A percentile compares a stretch with the other conserved stretches of the same genome.
These are phyloP conservation scores for Varanus salvator DNA, from an alignment of 2,113 vertebrate genomes.

Conservation along the genomic window DNA sequence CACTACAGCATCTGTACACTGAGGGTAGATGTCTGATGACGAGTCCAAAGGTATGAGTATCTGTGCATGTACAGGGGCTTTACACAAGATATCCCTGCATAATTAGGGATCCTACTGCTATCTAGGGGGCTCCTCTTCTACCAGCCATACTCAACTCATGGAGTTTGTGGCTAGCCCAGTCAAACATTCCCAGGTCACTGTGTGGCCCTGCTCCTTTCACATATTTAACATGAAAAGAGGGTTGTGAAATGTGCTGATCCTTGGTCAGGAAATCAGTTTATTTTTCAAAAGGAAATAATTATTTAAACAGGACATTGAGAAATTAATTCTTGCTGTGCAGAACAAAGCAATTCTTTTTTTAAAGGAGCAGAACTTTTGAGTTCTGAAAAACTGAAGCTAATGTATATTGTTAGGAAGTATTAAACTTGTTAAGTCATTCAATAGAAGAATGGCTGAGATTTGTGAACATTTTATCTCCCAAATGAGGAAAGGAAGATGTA, in stretches of 20 bases:
- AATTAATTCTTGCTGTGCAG: neutral
- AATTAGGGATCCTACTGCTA: neutral
- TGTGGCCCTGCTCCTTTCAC: too few species aligned
- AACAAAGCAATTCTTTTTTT: neutral
- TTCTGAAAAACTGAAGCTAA: neutral
- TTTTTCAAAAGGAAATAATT: neutral
- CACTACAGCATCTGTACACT: neutral
- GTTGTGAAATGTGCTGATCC: slow-evolving; percentile 12
- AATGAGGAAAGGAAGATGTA: neutral
- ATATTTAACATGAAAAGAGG: neutral
- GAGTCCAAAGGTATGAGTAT: neutral
- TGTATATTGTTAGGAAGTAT: neutral
- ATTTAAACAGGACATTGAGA: neutral
- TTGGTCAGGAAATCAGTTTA: slow-evolving; percentile 5
- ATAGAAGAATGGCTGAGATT: neutral
- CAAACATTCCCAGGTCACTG: neutral
- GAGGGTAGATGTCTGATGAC: neutral
- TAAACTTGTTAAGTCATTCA: neutral
- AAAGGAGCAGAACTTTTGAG: neutral
- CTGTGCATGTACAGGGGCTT: neutral
- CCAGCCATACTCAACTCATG: too few species aligned
- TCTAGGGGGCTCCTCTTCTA: neutral
- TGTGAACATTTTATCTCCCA: neutral
- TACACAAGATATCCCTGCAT: too few species aligned
- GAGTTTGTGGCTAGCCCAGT: neutral